Percentiles rank a stretch among this genome's conserved stretches.
Conservation (phyloP, 1,140 invertebrate genomes). For the Aporrectodea caliginosa region DNA sequence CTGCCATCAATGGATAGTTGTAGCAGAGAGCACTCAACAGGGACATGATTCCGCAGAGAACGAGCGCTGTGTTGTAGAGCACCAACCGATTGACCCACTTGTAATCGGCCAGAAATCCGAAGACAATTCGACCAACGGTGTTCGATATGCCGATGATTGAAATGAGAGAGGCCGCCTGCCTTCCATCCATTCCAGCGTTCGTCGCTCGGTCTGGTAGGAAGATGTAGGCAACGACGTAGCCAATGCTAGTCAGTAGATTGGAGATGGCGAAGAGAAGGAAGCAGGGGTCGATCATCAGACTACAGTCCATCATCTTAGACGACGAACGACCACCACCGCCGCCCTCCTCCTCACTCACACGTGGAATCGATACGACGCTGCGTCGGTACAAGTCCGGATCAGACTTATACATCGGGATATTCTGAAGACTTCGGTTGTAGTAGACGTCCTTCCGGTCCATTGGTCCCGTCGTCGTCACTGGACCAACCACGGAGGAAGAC, state of each 20-base stretch:
- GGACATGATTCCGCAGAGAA: conserved; percentile 73
- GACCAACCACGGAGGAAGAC: not conserved
- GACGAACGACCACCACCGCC: not conserved
- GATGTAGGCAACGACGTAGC: conserved; percentile 88
- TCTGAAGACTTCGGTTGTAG: conserved; percentile 75
- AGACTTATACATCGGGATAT: conserved; percentile 60
- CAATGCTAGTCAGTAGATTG: conserved; percentile 92
- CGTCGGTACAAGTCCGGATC: conserved; percentile 34
- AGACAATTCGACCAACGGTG: conserved; percentile 59
- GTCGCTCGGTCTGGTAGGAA: conserved; percentile 64
- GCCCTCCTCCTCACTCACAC: not conserved
- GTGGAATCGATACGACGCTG: conserved; percentile 17
- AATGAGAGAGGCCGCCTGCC: conserved; percentile 73
- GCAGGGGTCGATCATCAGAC: conserved; percentile 74
- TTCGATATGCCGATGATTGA: conserved; percentile 76
- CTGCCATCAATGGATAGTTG: conserved; percentile 65
- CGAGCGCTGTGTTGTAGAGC: conserved; percentile 80
- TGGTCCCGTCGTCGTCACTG: not conserved
- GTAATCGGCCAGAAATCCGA: conserved; percentile 61
- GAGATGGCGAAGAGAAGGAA: conserved; percentile 87
- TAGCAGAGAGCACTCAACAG: conserved; percentile 69
- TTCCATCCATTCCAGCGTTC: not conserved
- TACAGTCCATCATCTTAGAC: conserved; percentile 76
- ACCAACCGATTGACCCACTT: conserved; percentile 59
- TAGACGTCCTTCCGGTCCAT: conserved; percentile 71